These are phyloP conservation scores for Macrobrachium rosenbergii DNA, from an alignment of 1,140 invertebrate species.

Conservation along the genomic window DNA sequence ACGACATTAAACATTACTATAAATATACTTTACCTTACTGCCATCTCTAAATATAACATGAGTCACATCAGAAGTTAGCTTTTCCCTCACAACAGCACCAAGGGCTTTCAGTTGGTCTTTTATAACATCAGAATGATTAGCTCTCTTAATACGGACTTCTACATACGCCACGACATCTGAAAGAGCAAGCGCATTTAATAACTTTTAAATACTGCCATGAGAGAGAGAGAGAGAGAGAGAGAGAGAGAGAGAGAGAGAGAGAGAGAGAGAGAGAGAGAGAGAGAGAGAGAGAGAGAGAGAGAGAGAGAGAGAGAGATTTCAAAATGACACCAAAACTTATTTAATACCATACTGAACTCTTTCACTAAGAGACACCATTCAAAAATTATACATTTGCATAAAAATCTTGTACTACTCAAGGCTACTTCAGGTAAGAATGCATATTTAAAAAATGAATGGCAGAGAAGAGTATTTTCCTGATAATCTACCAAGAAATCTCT, in stretches of 20 bases:
- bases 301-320: not conserved
- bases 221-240: not conserved
- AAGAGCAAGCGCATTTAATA: not conserved
- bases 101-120: constrained; percentile 48
- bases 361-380: too few species aligned
- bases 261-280: not conserved
- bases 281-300: not conserved
- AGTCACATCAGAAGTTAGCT: constrained; percentile 39
- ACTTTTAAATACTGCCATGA: not conserved
- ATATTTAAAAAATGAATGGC: too few species aligned
- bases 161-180: constrained; percentile 51
- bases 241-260: not conserved
- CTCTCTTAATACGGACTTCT: constrained; percentile 50
- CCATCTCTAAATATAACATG: constrained; percentile 60
- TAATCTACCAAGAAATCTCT: too few species aligned
- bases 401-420: too few species aligned
- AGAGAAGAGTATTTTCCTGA: too few species aligned
- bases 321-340: too few species aligned
- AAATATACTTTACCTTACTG: constrained; percentile 26
- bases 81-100: constrained; percentile 45
- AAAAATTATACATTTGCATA: too few species aligned
- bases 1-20: not conserved
- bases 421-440: too few species aligned
- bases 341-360: too few species aligned
- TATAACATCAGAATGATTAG: constrained; percentile 51